phyloP scores from a whole-genome alignment of 2,888 invertebrate genomes.

The Rhagonycha fulva region DNA sequence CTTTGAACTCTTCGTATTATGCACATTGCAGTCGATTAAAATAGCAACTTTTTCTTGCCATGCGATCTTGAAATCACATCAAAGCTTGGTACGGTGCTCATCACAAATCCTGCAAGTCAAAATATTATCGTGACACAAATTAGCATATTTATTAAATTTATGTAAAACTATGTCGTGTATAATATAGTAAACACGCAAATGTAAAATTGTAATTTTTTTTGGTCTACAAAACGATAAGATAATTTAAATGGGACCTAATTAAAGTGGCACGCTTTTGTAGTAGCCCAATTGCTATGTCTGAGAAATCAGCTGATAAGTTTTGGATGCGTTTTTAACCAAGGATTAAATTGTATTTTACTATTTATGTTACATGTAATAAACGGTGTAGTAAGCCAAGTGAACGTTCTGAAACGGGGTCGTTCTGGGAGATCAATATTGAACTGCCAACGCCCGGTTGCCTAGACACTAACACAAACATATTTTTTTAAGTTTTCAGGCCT shows the following conservation, averaged over 20 bases:
- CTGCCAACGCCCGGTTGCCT: constrained; percentile 34
- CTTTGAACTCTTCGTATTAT: background rate
- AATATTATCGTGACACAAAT: background rate
- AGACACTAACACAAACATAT: constrained; percentile 31
- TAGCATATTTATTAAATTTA: background rate
- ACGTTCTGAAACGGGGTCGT: constrained; percentile 34
- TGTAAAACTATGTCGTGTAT: background rate
- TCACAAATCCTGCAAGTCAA: background rate
- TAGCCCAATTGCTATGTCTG: constrained; percentile 1
- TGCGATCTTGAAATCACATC: background rate
- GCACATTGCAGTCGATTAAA: background rate
- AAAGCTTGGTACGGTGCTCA: background rate
- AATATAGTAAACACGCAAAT: background rate
- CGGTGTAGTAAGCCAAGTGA: constrained; percentile 29
- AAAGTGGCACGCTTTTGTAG: background rate
- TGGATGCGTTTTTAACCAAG: constrained; percentile 13
- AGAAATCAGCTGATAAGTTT: constrained; percentile 9
- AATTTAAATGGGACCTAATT: background rate
- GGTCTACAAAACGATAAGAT: background rate
- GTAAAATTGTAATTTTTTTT: background rate
- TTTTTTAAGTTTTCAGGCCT: constrained; percentile 4
- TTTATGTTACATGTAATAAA: constrained; percentile 29
- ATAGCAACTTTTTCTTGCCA: background rate
- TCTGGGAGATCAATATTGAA: constrained; percentile 30
- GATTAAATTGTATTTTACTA: constrained; percentile 16